phyloP scores from a whole-genome alignment of 1,140 invertebrate genomes.

The Neodiprion pinetum region DNA sequence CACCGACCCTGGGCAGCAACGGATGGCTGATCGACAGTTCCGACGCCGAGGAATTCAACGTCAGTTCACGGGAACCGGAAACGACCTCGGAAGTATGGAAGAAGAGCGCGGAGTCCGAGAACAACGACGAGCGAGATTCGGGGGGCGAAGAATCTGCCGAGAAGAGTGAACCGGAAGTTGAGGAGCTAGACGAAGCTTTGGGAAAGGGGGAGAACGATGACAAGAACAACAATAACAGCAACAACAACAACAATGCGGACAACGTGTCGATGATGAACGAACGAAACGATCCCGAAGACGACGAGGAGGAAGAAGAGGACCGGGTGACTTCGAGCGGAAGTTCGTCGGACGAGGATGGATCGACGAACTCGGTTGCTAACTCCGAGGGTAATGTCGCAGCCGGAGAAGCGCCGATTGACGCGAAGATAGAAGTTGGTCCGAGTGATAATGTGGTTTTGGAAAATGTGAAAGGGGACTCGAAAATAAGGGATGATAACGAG shows the following conservation, averaged over 20 bases:
- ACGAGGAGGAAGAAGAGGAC: conserved; percentile 15
- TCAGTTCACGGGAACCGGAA: conserved; percentile 11
- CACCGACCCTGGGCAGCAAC: conserved; percentile 42
- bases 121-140: background rate
- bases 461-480: no score
- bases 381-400: no score
- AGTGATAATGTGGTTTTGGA: no score
- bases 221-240: background rate
- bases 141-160: background rate
- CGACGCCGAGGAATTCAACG: conserved; percentile 30
- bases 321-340: conserved; percentile 31
- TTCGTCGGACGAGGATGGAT: no score
- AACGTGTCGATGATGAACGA: conserved; percentile 16
- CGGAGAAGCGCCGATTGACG: no score
- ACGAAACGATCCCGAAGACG: conserved; percentile 11
- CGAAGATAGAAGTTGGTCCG: no score
- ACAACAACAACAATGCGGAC: conserved; percentile 8
- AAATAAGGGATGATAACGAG: no score
- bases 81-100: background rate
- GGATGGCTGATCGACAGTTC: conserved; percentile 51
- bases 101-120: conserved; percentile 17
- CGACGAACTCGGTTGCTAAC: no score
- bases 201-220: background rate
- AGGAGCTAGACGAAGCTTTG: background rate
- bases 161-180: background rate